A percentile compares a stretch with the other conserved stretches of the same genome.
Evolutionary conservation across 1,140 invertebrate species (phyloP).

Genomic region (Trigoniulus corallinus): DNA sequence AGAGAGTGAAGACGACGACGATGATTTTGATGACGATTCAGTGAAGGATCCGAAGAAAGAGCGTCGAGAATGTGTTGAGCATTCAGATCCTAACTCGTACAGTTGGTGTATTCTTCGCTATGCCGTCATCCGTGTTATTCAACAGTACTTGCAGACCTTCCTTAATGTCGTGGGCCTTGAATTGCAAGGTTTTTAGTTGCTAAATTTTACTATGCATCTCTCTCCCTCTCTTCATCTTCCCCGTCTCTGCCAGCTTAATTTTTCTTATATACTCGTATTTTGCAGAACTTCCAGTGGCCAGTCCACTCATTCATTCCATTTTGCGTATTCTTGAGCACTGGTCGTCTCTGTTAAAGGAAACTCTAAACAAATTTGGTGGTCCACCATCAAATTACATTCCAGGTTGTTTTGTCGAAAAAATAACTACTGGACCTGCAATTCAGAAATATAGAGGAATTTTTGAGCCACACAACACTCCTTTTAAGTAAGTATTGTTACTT

Average conservation of each 20-base stretch:
- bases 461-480: conserved; percentile 89
- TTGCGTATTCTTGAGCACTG: conserved; percentile 71
- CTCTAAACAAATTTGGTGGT: conserved; percentile 53
- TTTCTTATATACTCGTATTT: not conserved
- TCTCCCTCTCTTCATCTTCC: too few relatives aligned
- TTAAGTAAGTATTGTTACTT: conserved; percentile 39
- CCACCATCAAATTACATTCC: conserved; percentile 64
- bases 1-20: conserved; percentile 30
- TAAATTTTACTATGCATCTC: not conserved
- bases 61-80: conserved; percentile 40
- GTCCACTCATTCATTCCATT: conserved; percentile 79
- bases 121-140: conserved; percentile 65
- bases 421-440: conserved; percentile 53
- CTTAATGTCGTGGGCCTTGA: conserved; percentile 75
- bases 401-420: conserved; percentile 58
- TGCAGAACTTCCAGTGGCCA: conserved; percentile 77
- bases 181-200: conserved; percentile 47
- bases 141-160: conserved; percentile 59
- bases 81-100: conserved; percentile 80
- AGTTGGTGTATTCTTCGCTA: conserved; percentile 86
- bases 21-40: conserved; percentile 43
- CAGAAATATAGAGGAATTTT: conserved; percentile 84
- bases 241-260: too few relatives aligned
- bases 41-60: conserved; percentile 11
- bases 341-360: conserved; percentile 60